phyloP scores from a whole-genome alignment of 2,113 vertebrate genomes.

The Tragelaphus strepsiceros region DNA sequence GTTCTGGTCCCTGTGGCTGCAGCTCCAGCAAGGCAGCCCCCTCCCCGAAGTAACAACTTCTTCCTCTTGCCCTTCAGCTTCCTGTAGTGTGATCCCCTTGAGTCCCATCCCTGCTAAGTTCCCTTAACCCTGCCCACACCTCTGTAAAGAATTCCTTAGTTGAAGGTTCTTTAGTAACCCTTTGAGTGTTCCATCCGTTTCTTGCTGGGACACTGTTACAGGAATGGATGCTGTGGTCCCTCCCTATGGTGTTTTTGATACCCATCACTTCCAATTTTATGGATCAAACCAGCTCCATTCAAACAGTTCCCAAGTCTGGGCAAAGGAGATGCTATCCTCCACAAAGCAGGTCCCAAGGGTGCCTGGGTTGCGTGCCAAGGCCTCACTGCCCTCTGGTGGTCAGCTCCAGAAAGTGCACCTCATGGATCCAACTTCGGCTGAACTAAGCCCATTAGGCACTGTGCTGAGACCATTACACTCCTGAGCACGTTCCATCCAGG shows the following conservation, averaged over 20 bases:
- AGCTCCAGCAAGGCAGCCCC: not conserved
- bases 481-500: not conserved
- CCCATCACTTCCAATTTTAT: not conserved
- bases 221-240: not conserved
- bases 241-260: not conserved
- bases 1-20: not conserved
- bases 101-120: too few relatives aligned
- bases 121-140: not conserved
- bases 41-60: not conserved
- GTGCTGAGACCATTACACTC: not conserved
- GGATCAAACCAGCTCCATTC: not conserved
- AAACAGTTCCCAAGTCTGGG: not conserved
- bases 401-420: not conserved
- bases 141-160: not conserved
- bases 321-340: not conserved
- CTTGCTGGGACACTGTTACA: not conserved
- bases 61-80: not conserved
- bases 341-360: not conserved
- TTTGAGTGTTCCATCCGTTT: not conserved
- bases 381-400: constrained; percentile 58
- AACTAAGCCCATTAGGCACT: not conserved
- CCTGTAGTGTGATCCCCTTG: not conserved
- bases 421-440: not conserved
- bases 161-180: not conserved
- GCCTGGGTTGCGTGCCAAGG: not conserved